phyloP scores from a whole-genome alignment of 2,888 invertebrate species.

The Tetragonula carbonaria region DNA sequence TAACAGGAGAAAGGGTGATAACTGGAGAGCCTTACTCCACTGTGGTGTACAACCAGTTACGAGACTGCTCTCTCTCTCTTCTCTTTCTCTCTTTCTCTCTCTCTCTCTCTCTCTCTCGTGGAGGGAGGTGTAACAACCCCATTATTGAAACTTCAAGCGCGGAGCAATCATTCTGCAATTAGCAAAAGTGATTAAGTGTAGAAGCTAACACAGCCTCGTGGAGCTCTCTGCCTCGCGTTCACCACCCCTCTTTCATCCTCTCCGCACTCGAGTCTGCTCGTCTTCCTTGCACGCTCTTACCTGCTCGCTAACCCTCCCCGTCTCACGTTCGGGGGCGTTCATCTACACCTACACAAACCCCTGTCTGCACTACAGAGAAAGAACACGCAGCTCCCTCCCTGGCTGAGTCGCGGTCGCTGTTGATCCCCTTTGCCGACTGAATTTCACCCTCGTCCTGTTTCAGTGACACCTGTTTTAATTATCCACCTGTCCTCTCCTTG shows the following conservation, averaged over 20 bases:
- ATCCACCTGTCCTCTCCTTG: constrained; percentile 55
- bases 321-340: not conserved
- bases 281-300: not conserved
- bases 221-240: constrained; percentile 13
- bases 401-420: constrained; percentile 20
- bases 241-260: not conserved
- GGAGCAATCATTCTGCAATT: constrained; percentile 81
- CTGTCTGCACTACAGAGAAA: not conserved
- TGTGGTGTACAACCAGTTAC: constrained; percentile 64
- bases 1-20: constrained; percentile 60
- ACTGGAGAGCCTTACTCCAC: constrained; percentile 46
- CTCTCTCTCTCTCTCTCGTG: not conserved
- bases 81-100: not conserved
- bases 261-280: no score
- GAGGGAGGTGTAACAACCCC: constrained; percentile 76
- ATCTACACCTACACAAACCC: no score
- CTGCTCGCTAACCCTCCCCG: not conserved
- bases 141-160: constrained; percentile 81
- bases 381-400: not conserved
- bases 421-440: constrained; percentile 27
- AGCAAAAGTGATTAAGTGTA: constrained; percentile 81
- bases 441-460: constrained; percentile 18
- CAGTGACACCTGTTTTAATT: constrained; percentile 67
- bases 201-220: constrained; percentile 65
- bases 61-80: constrained; percentile 29